A percentile compares a stretch with the other conserved stretches of the same genome.
These are phyloP conservation scores for Elephantulus edwardii DNA, from an alignment of 2,113 vertebrate species.

Conservation along the genomic window DNA sequence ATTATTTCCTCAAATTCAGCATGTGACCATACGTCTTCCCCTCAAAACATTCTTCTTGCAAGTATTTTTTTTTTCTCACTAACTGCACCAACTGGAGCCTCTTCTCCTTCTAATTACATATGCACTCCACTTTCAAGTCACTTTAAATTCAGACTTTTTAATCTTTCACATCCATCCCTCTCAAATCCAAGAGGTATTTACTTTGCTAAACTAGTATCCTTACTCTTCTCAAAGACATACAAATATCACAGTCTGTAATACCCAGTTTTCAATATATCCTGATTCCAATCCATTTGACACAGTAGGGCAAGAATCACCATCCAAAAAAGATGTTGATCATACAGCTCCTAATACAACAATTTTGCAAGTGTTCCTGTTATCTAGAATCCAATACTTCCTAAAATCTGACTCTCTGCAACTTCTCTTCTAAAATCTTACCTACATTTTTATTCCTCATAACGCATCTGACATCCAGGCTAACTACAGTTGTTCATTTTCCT, in stretches of 20 bases:
- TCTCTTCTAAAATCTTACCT: neutral
- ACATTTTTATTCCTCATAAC: neutral
- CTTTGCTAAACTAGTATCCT: neutral
- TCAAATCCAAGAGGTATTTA: neutral
- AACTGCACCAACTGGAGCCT: neutral
- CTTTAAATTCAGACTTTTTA: slow-evolving; percentile 30
- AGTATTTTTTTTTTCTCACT: neutral
- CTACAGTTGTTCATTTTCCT: neutral
- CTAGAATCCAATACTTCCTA: neutral
- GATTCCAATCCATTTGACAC: neutral
- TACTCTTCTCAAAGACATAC: neutral
- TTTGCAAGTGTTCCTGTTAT: neutral
- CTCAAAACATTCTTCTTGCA: slow-evolving; percentile 28
- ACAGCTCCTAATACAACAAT: neutral
- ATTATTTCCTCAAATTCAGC: slow-evolving; percentile 5
- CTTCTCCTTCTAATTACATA: neutral
- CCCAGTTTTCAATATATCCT: neutral
- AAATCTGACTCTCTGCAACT: neutral
- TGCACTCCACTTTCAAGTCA: slow-evolving; percentile 7
- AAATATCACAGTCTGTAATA: too few species aligned
- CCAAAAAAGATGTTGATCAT: neutral
- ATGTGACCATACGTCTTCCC: neutral
- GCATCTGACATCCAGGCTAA: neutral
- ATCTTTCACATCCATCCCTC: neutral
- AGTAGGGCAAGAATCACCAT: neutral